Conservation (phyloP, 2,797 vertebrate genomes). For the Perdix hodgsoniae region DNA sequence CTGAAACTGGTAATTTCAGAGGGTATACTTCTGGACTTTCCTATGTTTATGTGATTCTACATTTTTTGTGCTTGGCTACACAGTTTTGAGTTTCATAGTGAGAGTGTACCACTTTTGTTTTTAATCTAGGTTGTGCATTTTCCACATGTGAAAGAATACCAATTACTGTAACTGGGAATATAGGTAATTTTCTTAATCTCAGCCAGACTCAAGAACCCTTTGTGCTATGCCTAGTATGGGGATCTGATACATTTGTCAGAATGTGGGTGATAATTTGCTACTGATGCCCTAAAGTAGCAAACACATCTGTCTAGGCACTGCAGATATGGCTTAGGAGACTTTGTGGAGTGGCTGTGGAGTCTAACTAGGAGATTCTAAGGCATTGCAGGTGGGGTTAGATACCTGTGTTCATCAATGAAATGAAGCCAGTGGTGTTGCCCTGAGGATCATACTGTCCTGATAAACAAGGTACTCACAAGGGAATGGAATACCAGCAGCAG, state of each 20-base stretch:
- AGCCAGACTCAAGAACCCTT: not conserved
- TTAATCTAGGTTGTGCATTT: not conserved
- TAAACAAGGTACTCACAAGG: not conserved
- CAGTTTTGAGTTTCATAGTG: not conserved
- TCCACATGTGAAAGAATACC: not conserved
- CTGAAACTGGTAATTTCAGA: not conserved
- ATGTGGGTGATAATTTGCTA: not conserved
- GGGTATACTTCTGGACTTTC: not conserved
- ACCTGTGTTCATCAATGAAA: not conserved
- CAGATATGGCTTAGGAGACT: not conserved
- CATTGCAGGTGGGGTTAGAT: not conserved
- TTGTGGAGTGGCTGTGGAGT: not conserved
- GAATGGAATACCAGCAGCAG: not conserved
- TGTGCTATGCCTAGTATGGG: not conserved
- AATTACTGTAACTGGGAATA: not conserved
- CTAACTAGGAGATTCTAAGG: not conserved
- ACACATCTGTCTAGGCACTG: not conserved
- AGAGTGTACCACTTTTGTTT: not conserved
- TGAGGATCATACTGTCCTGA: not conserved
- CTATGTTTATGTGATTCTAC: not conserved
- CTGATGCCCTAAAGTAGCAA: not conserved
- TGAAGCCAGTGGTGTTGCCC: not conserved
- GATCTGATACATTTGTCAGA: not conserved
- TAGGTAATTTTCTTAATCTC: not conserved
- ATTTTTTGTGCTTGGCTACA: not conserved